Conservation (phyloP, 2,797 vertebrate species). For the Cyclopterus lumpus region DNA sequence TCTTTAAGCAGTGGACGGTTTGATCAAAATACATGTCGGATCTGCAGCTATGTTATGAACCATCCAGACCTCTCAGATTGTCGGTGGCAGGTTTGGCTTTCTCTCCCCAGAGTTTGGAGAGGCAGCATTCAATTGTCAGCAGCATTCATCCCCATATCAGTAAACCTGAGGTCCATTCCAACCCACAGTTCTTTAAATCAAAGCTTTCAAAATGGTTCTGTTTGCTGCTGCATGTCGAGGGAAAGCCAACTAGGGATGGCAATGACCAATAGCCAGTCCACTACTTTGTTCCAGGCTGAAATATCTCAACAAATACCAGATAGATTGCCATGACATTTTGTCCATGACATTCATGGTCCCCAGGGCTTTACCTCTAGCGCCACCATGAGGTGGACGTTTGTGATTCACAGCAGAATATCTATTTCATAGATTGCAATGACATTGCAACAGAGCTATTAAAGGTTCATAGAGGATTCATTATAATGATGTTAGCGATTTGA, state of each 20-base stretch:
- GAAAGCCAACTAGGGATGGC: background rate
- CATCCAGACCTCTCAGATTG: conserved; percentile 8
- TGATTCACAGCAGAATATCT: background rate
- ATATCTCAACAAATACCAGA: conserved; percentile 1
- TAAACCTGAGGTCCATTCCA: background rate
- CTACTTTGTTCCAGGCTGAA: background rate
- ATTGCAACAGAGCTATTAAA: background rate
- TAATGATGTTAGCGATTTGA: conserved; percentile 16
- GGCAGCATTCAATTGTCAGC: background rate
- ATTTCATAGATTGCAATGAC: background rate
- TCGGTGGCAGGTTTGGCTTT: background rate
- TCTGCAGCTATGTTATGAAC: conserved; percentile 18
- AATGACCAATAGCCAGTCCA: background rate
- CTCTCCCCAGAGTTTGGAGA: background rate
- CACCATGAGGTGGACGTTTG: background rate
- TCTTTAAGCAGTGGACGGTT: conserved; percentile 24
- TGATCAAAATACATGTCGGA: conserved; percentile 8
- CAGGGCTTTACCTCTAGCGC: background rate
- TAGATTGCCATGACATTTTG: background rate
- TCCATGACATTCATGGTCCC: background rate
- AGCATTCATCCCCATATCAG: conserved; percentile 4
- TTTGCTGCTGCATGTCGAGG: background rate
- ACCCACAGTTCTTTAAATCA: conserved; percentile 4
- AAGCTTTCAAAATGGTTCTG: background rate
- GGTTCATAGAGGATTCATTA: background rate